phyloP scores from a whole-genome alignment of 1,140 invertebrate genomes.

The Drosophila prosaltans region DNA sequence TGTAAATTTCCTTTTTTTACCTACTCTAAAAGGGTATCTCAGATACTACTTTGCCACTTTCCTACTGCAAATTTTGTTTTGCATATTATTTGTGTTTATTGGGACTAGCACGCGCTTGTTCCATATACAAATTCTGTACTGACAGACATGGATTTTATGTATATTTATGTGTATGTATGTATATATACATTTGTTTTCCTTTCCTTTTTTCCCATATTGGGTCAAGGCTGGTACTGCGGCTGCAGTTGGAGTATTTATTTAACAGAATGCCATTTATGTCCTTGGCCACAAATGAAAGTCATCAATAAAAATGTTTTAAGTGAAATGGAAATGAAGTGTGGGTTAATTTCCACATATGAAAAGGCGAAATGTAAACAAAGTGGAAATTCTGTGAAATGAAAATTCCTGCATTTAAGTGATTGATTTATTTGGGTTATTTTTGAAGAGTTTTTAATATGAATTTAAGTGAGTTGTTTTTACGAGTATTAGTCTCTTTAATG shows the following conservation, averaged over 20 bases:
- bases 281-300: not conserved
- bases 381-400: not conserved
- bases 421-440: slow-evolving; percentile 18
- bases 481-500: not conserved
- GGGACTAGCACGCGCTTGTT: slow-evolving; percentile 35
- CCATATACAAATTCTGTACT: slow-evolving; percentile 23
- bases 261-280: slow-evolving; percentile 27
- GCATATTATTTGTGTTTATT: slow-evolving; percentile 26
- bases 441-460: slow-evolving; percentile 22
- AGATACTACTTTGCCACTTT: slow-evolving; percentile 2
- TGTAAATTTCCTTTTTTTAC: too few species aligned
- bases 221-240: slow-evolving; percentile 48
- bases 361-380: not conserved
- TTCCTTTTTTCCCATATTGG: slow-evolving; percentile 31
- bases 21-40: not conserved
- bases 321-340: slow-evolving; percentile 1
- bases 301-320: slow-evolving; percentile 12
- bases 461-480: slow-evolving; percentile 13
- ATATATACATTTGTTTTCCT: slow-evolving; percentile 14
- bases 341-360: not conserved
- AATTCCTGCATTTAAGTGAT: not conserved
- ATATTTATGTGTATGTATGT: slow-evolving; percentile 6
- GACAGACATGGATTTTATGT: slow-evolving; percentile 15
- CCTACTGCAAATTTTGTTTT: slow-evolving; percentile 9
- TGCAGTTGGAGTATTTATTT: slow-evolving; percentile 8